Base-by-base conservation (phyloP, 2,888 invertebrate genomes). In the Eupithecia dodoneata region DNA sequence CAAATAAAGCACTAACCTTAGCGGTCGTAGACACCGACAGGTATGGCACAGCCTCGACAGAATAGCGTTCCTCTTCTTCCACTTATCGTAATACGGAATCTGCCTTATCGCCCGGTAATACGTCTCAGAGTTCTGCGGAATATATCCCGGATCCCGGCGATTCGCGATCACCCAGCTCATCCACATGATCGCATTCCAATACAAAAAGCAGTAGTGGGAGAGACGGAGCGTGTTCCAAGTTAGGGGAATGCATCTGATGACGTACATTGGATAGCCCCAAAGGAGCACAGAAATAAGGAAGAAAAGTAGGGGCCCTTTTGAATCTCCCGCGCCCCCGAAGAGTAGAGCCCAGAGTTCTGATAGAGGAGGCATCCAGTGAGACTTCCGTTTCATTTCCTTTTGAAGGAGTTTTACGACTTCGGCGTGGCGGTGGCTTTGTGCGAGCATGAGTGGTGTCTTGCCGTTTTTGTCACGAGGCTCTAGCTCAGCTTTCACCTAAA, bases 181-280 rank as follows among this genome's bases (percentile, higher is more conserved):
- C 99, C 99, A 99, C 98, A 99, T 99, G 12, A 98, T 96, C 6
- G 97, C 95, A 90, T 99, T 99, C 97, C 98, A 97, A 87, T 98
- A 97, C 81, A 99, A 97, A 90, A 99, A 99, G 87, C 98, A 97
- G 86, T 98, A 98, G 90, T 99, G 98, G 0, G 98, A 98, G 0
- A 97, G 97, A 0, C 98, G 96, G 65, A 98, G 92, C 9, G 98
- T 97, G 88, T 98, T 97, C 98, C 98, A 99, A 0, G 98, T 99
- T 66, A 98, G 96, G 1, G 98, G 98, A 81, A 99, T 97, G 85
- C 98, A 98, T 96, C 97, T 96, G 80, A 98, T 96, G 85, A 98
- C 96, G 88, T 99, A 99, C 98, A 99, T 98, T 0, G 99, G 99
- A 90, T 99, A 99, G 10, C 98, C 98, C 98, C 98, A 99, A 44